Evolutionary conservation across 2,888 invertebrate genomes (phyloP), one percentile per base, ranked within the genome.

Genomic region (Venusia cambrica): DNA sequence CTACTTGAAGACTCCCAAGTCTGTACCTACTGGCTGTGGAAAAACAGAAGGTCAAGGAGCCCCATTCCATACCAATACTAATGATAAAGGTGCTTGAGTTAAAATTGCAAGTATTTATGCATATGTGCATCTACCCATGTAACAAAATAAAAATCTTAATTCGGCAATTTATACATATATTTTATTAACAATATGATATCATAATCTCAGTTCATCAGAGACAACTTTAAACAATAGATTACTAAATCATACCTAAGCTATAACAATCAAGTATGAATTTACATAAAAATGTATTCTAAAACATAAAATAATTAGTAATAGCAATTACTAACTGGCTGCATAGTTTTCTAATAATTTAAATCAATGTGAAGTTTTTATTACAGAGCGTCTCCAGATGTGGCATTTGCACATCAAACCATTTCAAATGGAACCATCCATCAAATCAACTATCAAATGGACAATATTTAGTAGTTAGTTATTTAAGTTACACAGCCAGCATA

Each of bases 171-270:
- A 84, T 84, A 84, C 78, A 83, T 84, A 84, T 78, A 85, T 80
- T 84, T 83, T 81, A 81, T 79, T 84, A 85, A 85, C 85, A 84
- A 79, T 85, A 83, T 80, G 75, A 83, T 87, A 84, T 84, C 79
- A 74, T 83, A 77, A 76, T 76, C 73, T 77, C 77, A 67, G 67
- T 73, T 71, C 61, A 28, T 73, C 75, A 74, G 74, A 75, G 67
- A 66, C 72, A 68, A 71, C 70, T 77, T 70, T 73, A 74, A 75
- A 81, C 77, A 80, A 62, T 69, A 73, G 54, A 62, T 60, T 64
- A 68, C 62, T 69, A 69, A 65, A 65, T 61, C 58, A 69, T 69
- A 71, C 61, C 60, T 66, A 58, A 60, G 54, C 44, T 48, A 39
- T 56, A 58, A 49, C 55, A 61, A 45, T 33, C n/a, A n/a, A n/a